Conservation (phyloP, 2,888 invertebrate species). For the Pristionchus japonicus region DNA sequence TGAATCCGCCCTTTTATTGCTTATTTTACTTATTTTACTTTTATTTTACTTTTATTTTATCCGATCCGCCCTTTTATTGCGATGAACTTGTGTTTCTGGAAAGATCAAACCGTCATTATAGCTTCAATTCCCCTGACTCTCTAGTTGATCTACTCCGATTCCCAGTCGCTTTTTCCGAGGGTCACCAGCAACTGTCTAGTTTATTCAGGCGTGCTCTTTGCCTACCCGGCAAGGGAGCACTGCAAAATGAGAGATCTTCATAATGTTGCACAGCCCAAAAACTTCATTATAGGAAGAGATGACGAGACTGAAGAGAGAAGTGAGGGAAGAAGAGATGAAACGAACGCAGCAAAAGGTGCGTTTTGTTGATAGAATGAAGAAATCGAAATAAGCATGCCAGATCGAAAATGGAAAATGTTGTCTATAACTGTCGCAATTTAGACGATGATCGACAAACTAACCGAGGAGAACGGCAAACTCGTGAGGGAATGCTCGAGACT, state of each 20-base stretch:
- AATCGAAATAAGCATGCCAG: no score
- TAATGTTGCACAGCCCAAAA: no score
- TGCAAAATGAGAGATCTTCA: no score
- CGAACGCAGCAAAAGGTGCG: constrained; percentile 34
- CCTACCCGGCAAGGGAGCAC: no score
- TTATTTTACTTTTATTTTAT: no score
- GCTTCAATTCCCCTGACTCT: no score
- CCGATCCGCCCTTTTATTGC: no score
- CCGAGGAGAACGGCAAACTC: constrained; percentile 55
- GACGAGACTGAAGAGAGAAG: constrained; percentile 30
- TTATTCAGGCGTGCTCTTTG: background rate
- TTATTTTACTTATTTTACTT: no score
- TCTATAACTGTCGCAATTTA: background rate
- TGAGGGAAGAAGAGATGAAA: constrained; percentile 45
- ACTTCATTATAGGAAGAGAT: constrained; percentile 40
- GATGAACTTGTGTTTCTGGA: no score
- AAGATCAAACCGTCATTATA: no score
- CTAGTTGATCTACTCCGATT: background rate
- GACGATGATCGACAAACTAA: constrained; percentile 43
- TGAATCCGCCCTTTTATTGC: no score
- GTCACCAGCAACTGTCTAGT: background rate
- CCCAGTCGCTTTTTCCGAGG: background rate
- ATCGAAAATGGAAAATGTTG: no score
- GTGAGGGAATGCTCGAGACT: constrained; percentile 59
- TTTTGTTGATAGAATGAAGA: background rate